phyloP scores from a whole-genome alignment of 2,888 invertebrate genomes.

The Dorcus parallelipipedus region DNA sequence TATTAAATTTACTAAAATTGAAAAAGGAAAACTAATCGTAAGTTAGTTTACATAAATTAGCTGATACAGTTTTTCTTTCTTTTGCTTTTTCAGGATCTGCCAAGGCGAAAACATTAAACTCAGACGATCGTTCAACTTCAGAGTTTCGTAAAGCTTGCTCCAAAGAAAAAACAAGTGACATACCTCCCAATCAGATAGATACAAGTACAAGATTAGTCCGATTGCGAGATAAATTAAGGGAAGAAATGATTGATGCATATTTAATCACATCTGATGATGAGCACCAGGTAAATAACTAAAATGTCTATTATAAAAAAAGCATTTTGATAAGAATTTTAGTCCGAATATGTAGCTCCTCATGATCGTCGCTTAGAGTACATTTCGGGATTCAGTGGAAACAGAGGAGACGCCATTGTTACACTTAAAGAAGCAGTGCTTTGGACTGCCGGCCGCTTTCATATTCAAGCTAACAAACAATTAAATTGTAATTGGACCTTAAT shows the following conservation, averaged over 20 bases:
- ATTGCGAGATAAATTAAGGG: slow-evolving; percentile 51
- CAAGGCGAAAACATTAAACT: too few species aligned
- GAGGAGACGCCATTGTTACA: slow-evolving; percentile 71
- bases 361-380: slow-evolving; percentile 76
- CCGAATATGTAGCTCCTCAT: slow-evolving; percentile 70
- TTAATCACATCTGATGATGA: slow-evolving; percentile 77
- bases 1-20: too few species aligned
- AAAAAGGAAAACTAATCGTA: too few species aligned
- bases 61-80: too few species aligned
- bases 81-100: too few species aligned
- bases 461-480: slow-evolving; percentile 78
- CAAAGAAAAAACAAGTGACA: slow-evolving; percentile 34
- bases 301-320: too few species aligned
- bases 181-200: slow-evolving; percentile 49
- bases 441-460: slow-evolving; percentile 84
- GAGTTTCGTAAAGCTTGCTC: slow-evolving; percentile 43
- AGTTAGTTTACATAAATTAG: too few species aligned
- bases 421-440: slow-evolving; percentile 71
- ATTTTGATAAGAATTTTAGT: slow-evolving; percentile 51
- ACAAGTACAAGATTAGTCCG: slow-evolving; percentile 43
- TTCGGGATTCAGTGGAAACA: slow-evolving; percentile 76
- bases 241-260: slow-evolving; percentile 63
- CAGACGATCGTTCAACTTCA: too few species aligned
- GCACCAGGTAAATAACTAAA: slow-evolving; percentile 60
- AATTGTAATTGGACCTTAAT: slow-evolving; percentile 89